A percentile compares a stretch with the other conserved stretches of the same genome.
Conservation (phyloP, 2,888 invertebrate species). For the Pammene fasciana region DNA sequence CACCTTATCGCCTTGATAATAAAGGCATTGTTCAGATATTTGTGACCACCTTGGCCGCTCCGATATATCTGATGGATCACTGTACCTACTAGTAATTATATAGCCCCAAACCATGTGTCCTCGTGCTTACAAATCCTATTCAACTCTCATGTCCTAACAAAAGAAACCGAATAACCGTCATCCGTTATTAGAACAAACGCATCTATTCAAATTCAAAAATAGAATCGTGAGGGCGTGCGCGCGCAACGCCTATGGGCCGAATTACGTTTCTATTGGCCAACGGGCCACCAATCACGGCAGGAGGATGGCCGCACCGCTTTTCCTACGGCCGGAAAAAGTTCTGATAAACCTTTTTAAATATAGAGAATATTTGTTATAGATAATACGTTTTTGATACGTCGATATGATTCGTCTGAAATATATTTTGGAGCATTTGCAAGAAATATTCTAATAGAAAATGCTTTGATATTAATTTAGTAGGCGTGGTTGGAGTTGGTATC, state of each 20-base stretch:
- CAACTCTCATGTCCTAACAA: constrained; percentile 18
- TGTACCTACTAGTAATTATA: neutral
- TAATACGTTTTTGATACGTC: neutral
- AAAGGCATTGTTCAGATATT: too few relatives aligned
- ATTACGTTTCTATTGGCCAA: constrained; percentile 71
- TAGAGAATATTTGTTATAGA: too few relatives aligned
- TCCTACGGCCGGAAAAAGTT: constrained; percentile 54
- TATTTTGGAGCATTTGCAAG: neutral
- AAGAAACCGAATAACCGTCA: constrained; percentile 27
- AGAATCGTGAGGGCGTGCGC: constrained; percentile 76
- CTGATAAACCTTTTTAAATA: constrained; percentile 16
- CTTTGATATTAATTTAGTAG: neutral
- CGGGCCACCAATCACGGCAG: constrained; percentile 70
- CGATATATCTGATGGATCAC: too few relatives aligned
- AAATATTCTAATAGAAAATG: neutral
- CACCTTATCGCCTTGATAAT: too few relatives aligned
- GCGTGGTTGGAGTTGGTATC: constrained; percentile 17
- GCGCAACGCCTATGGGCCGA: constrained; percentile 61
- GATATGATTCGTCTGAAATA: neutral
- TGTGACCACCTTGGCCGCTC: too few relatives aligned
- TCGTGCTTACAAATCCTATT: constrained; percentile 27
- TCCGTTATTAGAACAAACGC: constrained; percentile 33
- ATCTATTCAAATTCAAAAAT: constrained; percentile 74
- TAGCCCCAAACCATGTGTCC: neutral
- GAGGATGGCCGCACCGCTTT: constrained; percentile 69